Evolutionary conservation across 2,113 vertebrate genomes (phyloP).

Genomic region (Pterocles burchelli): DNA sequence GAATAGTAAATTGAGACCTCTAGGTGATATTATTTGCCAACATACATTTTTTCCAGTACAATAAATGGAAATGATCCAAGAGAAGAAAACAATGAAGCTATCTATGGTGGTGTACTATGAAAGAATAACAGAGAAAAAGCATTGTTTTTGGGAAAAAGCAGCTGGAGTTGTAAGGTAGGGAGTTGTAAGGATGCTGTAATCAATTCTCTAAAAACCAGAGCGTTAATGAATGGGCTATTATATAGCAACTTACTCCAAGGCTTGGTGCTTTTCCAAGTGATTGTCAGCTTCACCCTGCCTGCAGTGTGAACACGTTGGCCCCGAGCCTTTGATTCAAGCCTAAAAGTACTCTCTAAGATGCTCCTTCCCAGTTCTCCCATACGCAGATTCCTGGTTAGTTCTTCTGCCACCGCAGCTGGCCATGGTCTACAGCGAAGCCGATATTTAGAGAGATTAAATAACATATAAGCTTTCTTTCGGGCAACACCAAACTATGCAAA

Average conservation of each 20-base stretch:
- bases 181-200: not conserved
- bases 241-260: not conserved
- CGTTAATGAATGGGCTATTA: not conserved
- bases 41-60: conserved; percentile 11
- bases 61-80: conserved; percentile 47
- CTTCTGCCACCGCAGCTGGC: not conserved
- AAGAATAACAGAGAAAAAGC: not conserved
- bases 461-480: not conserved
- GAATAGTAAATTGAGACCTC: not conserved
- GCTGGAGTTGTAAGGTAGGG: not conserved
- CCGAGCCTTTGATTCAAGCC: not conserved
- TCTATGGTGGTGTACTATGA: not conserved
- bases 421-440: not conserved
- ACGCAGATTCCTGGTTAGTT: not conserved
- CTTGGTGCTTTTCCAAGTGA: not conserved
- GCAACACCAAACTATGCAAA: not conserved
- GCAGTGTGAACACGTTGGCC: not conserved
- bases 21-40: not conserved
- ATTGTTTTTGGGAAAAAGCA: not conserved
- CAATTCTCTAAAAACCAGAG: not conserved
- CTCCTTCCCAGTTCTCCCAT: not conserved
- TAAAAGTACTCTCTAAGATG: not conserved
- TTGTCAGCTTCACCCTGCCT: not conserved
- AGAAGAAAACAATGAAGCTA: conserved; percentile 31
- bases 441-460: not conserved